Evolutionary conservation across 2,797 vertebrate species (phyloP).

Genomic region (Coregonus suidteri): DNA sequence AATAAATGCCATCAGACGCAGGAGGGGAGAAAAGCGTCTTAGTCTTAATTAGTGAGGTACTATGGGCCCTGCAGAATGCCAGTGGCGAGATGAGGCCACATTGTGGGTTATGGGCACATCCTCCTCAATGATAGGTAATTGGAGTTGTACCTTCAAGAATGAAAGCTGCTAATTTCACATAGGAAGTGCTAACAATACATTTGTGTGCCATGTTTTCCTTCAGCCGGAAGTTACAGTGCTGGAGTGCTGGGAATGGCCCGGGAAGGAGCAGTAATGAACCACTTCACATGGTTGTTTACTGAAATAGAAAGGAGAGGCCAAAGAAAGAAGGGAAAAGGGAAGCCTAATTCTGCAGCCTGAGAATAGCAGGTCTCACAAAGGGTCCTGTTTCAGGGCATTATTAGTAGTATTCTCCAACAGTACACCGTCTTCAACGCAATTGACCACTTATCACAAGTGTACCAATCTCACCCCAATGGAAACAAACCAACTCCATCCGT

Average conservation of each 20-base stretch:
- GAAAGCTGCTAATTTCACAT: constrained; percentile 99
- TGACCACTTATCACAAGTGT: constrained; percentile 99
- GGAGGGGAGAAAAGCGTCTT: constrained; percentile 85
- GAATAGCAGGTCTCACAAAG: constrained; percentile 97
- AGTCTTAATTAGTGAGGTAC: constrained; percentile 99
- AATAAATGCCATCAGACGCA: constrained; percentile 63
- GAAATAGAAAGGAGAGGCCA: constrained; percentile 78
- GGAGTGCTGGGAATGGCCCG: constrained; percentile 86
- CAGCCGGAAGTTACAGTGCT: constrained; percentile 85
- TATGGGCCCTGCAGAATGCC: constrained; percentile 87
- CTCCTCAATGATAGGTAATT: constrained; percentile 91
- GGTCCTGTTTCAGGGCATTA: constrained; percentile 98
- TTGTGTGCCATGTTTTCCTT: constrained; percentile 98
- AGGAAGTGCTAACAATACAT: constrained; percentile 99
- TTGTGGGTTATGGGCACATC: constrained; percentile 78
- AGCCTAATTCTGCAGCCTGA: constrained; percentile 97
- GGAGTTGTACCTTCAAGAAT: constrained; percentile 92
- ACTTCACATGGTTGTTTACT: constrained; percentile 97
- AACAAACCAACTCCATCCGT: constrained; percentile 92
- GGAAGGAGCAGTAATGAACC: constrained; percentile 97
- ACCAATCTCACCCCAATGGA: constrained; percentile 98
- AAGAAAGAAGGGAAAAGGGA: constrained; percentile 73
- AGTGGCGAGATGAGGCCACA: constrained; percentile 80
- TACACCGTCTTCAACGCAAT: constrained; percentile 93
- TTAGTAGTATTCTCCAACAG: constrained; percentile 95